Percentiles rank a stretch among this genome's conserved stretches.
These are phyloP conservation scores for Halictus ligatus DNA, from an alignment of 2,888 invertebrate species.

Conservation along the genomic window DNA sequence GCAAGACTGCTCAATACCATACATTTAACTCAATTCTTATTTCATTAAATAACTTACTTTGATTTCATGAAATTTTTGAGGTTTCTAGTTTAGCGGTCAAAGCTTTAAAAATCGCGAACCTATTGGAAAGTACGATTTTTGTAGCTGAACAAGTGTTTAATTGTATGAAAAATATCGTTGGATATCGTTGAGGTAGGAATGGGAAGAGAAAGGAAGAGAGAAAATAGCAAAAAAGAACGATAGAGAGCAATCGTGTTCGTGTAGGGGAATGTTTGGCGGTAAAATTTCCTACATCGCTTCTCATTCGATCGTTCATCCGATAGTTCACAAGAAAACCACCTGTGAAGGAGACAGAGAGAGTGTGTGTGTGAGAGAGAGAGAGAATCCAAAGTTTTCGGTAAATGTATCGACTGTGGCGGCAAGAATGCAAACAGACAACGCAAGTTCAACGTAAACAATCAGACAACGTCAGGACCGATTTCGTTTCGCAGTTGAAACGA, in stretches of 20 bases:
- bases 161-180: no score
- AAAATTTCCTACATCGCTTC: background rate
- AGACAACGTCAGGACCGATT: slow-evolving; percentile 5
- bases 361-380: background rate
- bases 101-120: no score
- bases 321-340: background rate
- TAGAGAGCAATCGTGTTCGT: background rate
- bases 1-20: no score
- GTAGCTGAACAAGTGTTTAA: no score
- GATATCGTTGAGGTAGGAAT: no score
- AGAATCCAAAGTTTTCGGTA: background rate
- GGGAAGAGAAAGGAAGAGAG: no score
- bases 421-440: slow-evolving; percentile 1
- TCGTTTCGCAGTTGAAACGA: background rate
- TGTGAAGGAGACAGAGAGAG: background rate
- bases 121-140: no score
- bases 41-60: no score
- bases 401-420: slow-evolving; percentile 1
- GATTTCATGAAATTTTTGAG: no score
- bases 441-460: slow-evolving; percentile 5
- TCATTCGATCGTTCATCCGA: background rate
- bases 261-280: background rate
- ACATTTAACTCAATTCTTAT: no score
- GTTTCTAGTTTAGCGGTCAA: no score
- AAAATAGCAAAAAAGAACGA: no score